Evolutionary conservation across 2,888 invertebrate genomes (phyloP), one percentile per base, ranked within the genome.

Genomic region (Tiphia femorata): DNA sequence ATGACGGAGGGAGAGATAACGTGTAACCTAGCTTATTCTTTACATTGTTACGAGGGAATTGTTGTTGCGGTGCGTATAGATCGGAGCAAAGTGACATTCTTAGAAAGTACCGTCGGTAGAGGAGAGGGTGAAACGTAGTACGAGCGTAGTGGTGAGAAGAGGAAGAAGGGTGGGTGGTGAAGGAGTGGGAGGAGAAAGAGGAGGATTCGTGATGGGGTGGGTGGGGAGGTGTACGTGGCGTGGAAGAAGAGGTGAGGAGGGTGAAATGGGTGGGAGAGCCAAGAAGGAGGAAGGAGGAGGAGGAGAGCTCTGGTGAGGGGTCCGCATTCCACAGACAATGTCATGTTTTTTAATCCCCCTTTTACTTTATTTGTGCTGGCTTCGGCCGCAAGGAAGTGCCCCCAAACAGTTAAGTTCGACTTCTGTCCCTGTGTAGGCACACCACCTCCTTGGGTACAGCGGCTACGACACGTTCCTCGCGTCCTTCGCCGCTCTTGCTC

Each of bases 291-390:
- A 63, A 52, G 64, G 58, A 57, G 67, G 56, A 43, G 27, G 57
- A 44, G 48, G 51, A 21, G 49, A 52, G 50, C 40, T 38, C 30
- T 33, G 29, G 77, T 72, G 79, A 78, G 82, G 81, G 78, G 77
- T 77, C 79, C 82, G 81, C 82, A 83, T 81, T 82, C 82, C 82
- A 80, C 81, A 77, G 82, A 81, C 80, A 81, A 80, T 82, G 81
- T 81, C 82, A 81, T 80, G 80, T 81, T 83, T 82, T 79, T 81
- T 77, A 82, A 81, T 79, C 79, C 80, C 74, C 76, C 76, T 77
- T 81, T 80, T 80, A 78, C 80, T 81, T 79, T 79, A 80, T 81
- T 81, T 75, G 75, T 70, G 70, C 68, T 70, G 67, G 64, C 72
- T 65, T 58, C 66, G 55, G 61, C 62, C 65, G 65, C 55, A 62